A percentile compares a stretch with the other conserved stretches of the same genome.
Conservation (phyloP, 2,113 vertebrate genomes). For the Nycticebus coucang region DNA sequence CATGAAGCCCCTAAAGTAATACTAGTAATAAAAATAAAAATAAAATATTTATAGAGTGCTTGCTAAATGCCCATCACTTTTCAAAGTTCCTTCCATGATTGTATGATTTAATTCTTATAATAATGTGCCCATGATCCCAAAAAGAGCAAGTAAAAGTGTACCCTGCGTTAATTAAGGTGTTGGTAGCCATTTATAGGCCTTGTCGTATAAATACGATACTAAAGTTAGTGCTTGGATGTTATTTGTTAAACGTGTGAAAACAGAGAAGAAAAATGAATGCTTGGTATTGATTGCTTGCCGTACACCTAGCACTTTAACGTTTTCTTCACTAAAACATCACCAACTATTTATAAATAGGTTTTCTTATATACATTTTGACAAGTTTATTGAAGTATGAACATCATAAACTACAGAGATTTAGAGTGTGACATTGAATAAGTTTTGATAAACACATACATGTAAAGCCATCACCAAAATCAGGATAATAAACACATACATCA, state of each 20-base stretch:
- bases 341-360: not conserved
- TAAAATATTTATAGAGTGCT: not conserved
- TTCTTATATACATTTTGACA: not conserved
- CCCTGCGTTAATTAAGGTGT: not conserved
- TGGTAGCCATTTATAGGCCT: not conserved
- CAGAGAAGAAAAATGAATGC: not conserved
- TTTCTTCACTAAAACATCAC: conserved; percentile 30
- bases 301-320: not conserved
- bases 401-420: not conserved
- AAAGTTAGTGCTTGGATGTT: not conserved
- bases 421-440: not conserved
- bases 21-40: not conserved
- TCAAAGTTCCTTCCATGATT: not conserved
- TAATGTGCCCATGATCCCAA: not conserved
- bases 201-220: not conserved
- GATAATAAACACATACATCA: not conserved
- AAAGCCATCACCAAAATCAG: not conserved
- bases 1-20: not conserved
- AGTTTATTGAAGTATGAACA: not conserved
- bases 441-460: not conserved
- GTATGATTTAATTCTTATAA: not conserved
- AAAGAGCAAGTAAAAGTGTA: not conserved
- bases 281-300: not conserved
- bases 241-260: not conserved
- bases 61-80: not conserved